Base-by-base conservation (phyloP, 2,888 invertebrate species). In the Ernsta delagoae region DNA sequence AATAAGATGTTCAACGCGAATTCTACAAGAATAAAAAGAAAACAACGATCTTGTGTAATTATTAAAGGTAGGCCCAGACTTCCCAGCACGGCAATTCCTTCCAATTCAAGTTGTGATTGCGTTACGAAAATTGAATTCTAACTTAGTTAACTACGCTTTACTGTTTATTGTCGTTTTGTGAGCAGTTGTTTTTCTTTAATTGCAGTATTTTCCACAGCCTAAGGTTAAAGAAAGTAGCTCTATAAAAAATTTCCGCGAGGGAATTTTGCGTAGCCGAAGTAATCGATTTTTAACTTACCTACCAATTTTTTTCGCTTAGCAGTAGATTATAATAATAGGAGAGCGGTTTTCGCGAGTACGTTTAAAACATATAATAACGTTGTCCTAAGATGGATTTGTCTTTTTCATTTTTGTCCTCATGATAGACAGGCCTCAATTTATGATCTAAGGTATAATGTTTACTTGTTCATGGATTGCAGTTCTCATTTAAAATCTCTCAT, bases 121-220 rank as follows among this genome's bases (percentile, higher is more conserved):
- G 48, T 60, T 60, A 60, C 60, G n/a, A 60, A n/a, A 31, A 60
- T 60, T 45, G 60, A 48, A n/a, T 60, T 48, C 31, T 61, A 61
- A 61, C 60, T 7, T 6, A 61, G 45, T 61, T 61, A 61, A 54
- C 16, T 50, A 16, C 16, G 11, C 31, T 31, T 54, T 24, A 24
- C 59, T 45, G 41, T 31, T 24, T 5, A 8, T 50, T 16, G 50
- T 16, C 24, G 5, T 31, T 61, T 57, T 57, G 2, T 50, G 4
- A 16, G 9, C 36, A n/a, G 56, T 57, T 57, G 56, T 48, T 48
- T 48, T 31, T 61, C 45, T 48, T 61, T 34, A 48, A 31, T 31
- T 9, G 31, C 31, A 31, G 34, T 34, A 16, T 11, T 60, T 48
- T 61, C 41, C 41, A 11, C 11, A 5, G 41, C 9, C 53, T 24